Base-by-base conservation (phyloP, 2,113 vertebrate species). In the Corythoichthys haematopterus region DNA sequence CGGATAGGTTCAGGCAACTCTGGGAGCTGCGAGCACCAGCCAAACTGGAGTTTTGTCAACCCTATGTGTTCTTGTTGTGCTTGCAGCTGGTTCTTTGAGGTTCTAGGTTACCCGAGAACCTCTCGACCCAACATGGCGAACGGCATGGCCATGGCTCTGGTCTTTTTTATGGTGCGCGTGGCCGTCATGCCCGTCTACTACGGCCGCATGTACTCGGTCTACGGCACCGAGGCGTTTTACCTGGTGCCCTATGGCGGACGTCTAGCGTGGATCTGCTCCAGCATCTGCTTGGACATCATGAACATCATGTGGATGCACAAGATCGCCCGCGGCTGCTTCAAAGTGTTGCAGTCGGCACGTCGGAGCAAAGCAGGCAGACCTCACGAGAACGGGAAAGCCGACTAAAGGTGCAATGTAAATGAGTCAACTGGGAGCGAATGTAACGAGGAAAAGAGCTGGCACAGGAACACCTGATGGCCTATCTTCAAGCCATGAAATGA, bases 301-400 rank as follows among this genome's bases (percentile, higher is more conserved):
- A 99, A 99, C 76, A 33, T 97, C 72, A 96, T 96, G 93, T 99
- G 97, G 97, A 99, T 99, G 97, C 88, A 94, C 80, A 99, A 94
- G 87, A 99, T 99, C 28, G 91, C 93, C 36, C 94, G 92, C 65
- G 97, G 97, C 77, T 98, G 96, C 91, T 91, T 92, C 86, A 95
- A 86, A 82, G 94, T 98, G 66, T 83, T 99, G 82, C 86, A 85
- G 69, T 91, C 94, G 12, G 90, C 93, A 5, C 90, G 80, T 66
- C 84, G 28, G 66, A 65, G 88, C 63, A 93, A 94, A 83, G 74
- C 82, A 2, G 75, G 78, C 69, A 59, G 70, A 33, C 76, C 79
- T 76, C 92, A 94, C 36, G 93, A 94, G 87, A 98, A 98, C 35
- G 95, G 96, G 63, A 99, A 97, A 87, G 84, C 88, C 38, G 90